A percentile compares a stretch with the other conserved stretches of the same genome.
These are phyloP conservation scores for Dascyllus trimaculatus DNA, from an alignment of 2,113 vertebrate genomes.

Conservation along the genomic window DNA sequence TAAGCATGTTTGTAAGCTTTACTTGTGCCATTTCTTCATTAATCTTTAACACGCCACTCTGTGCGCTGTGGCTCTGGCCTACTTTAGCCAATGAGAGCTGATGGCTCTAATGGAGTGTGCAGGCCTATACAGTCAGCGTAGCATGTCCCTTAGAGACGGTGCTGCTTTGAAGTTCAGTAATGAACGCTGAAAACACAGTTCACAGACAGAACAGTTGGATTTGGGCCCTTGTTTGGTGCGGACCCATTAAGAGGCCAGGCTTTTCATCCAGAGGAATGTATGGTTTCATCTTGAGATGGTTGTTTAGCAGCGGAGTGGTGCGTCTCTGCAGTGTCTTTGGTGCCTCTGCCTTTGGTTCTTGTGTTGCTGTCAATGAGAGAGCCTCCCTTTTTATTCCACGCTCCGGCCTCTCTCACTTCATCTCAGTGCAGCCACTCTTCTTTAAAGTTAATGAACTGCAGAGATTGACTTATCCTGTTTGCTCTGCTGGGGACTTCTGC, in stretches of 20 bases:
- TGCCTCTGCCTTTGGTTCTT: constrained; percentile 24
- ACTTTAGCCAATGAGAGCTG: constrained; percentile 62
- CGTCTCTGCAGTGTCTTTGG: constrained; percentile 27
- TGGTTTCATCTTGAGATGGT: constrained; percentile 26
- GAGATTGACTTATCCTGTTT: constrained; percentile 61
- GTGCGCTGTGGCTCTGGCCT: constrained; percentile 50
- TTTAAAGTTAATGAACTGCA: constrained; percentile 75
- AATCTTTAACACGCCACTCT: constrained; percentile 72
- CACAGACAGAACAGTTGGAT: constrained; percentile 31
- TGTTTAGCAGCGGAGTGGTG: constrained; percentile 39
- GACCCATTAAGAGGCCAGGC: constrained; percentile 33
- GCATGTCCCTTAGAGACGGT: constrained; percentile 44
- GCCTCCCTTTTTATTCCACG: constrained; percentile 30
- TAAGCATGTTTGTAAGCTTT: constrained; percentile 71
- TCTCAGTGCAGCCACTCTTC: constrained; percentile 58
- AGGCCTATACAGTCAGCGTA: constrained; percentile 17
- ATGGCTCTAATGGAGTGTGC: constrained; percentile 32
- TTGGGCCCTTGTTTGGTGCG: constrained; percentile 22
- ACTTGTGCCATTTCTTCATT: constrained; percentile 69
- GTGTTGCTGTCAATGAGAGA: constrained; percentile 34
- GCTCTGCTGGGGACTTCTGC: constrained; percentile 32
- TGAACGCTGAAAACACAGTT: constrained; percentile 31
- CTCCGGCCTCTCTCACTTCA: constrained; percentile 33
- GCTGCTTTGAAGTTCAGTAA: constrained; percentile 68
- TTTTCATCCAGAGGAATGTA: constrained; percentile 41